Percentiles rank a stretch among this genome's conserved stretches.
Conservation (phyloP, 1,140 invertebrate genomes). For the Drosophila guanche region DNA sequence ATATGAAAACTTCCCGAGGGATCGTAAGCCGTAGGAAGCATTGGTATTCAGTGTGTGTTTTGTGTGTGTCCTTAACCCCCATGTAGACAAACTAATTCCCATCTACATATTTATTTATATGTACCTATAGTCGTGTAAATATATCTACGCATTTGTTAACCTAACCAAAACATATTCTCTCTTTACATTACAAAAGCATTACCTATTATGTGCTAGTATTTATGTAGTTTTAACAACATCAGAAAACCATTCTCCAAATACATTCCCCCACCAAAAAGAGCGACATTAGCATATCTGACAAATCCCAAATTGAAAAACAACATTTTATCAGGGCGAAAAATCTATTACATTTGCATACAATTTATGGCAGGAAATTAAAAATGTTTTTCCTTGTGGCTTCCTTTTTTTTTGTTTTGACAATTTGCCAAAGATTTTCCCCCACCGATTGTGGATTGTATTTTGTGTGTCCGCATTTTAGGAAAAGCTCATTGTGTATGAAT, state of each 20-base stretch:
- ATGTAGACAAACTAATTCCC: constrained; percentile 31
- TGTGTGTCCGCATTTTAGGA: constrained; percentile 52
- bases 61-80: constrained; percentile 43
- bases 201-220: constrained; percentile 18
- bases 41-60: constrained; percentile 24
- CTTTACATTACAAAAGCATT: constrained; percentile 28
- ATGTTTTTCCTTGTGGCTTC: constrained; percentile 58
- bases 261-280: neutral
- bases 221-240: constrained; percentile 28
- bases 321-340: constrained; percentile 37
- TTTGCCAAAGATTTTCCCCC: constrained; percentile 74
- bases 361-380: constrained; percentile 80
- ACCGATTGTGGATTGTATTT: constrained; percentile 38
- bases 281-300: constrained; percentile 39
- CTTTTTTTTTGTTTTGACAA: constrained; percentile 60
- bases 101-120: neutral
- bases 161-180: constrained; percentile 19
- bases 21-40: neutral
- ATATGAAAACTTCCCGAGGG: constrained; percentile 2
- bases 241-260: constrained; percentile 13
- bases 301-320: constrained; percentile 46
- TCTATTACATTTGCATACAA: constrained; percentile 72
- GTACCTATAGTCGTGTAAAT: constrained; percentile 8
- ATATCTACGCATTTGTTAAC: constrained; percentile 8
- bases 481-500: constrained; percentile 14